Conservation (phyloP, 2,797 vertebrate genomes). For the Pempheris klunzingeri region DNA sequence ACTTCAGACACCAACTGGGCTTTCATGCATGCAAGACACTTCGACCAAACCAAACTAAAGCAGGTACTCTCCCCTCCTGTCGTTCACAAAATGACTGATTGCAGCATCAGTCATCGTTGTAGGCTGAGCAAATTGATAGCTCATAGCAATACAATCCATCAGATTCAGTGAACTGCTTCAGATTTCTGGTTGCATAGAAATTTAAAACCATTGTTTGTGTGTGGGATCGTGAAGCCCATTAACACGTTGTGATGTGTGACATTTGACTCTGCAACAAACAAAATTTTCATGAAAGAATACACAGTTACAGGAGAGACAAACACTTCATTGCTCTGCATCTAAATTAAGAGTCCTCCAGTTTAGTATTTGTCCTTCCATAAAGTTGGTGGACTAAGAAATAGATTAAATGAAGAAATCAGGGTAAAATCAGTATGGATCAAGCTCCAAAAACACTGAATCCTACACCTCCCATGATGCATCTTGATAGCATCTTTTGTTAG, state of each 20-base stretch:
- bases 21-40: slow-evolving; percentile 1
- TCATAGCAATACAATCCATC: slow-evolving; percentile 3
- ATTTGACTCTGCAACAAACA: slow-evolving; percentile 10
- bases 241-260: not conserved
- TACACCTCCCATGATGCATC: not conserved
- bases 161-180: slow-evolving; percentile 23
- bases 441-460: not conserved
- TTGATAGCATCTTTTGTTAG: not conserved
- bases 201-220: not conserved
- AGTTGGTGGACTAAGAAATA: not conserved
- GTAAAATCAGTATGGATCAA: not conserved
- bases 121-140: slow-evolving; percentile 10
- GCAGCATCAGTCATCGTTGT: not conserved
- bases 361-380: not conserved
- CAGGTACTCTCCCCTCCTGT: not conserved
- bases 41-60: not conserved
- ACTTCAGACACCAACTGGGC: not conserved
- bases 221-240: slow-evolving; percentile 1
- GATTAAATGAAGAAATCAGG: not conserved
- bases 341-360: not conserved
- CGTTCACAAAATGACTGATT: slow-evolving; percentile 10
- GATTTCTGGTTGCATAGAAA: slow-evolving; percentile 17
- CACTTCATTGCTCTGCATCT: not conserved
- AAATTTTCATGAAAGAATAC: slow-evolving; percentile 6
- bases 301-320: not conserved